phyloP scores from a whole-genome alignment of 2,888 invertebrate species.

The Hypsopygia costalis region DNA sequence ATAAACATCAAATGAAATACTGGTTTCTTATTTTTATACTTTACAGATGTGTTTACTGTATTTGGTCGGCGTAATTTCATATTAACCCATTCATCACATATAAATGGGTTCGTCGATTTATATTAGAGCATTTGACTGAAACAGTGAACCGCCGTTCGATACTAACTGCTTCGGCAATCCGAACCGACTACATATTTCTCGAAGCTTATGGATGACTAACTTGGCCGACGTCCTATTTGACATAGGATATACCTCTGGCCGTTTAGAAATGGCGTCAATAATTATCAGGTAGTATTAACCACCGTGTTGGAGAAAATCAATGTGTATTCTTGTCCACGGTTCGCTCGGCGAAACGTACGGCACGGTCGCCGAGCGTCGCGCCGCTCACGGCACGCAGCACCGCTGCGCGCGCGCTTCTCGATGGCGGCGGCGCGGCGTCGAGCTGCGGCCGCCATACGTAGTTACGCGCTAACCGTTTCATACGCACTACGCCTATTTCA shows the following conservation, averaged over 20 bases:
- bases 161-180: slow-evolving; percentile 16
- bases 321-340: slow-evolving; percentile 22
- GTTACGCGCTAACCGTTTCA: slow-evolving; percentile 19
- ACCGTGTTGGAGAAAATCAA: slow-evolving; percentile 21
- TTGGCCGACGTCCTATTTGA: slow-evolving; percentile 10
- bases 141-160: slow-evolving; percentile 18
- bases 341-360: slow-evolving; percentile 17
- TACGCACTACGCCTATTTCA: slow-evolving; percentile 22
- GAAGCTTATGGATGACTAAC: slow-evolving; percentile 13
- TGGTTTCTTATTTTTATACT: no score
- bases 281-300: slow-evolving; percentile 17
- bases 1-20: no score
- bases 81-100: no score
- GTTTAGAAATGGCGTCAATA: slow-evolving; percentile 18
- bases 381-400: slow-evolving; percentile 14
- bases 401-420: slow-evolving; percentile 11
- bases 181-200: slow-evolving; percentile 13
- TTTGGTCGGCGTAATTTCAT: no score
- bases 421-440: slow-evolving; percentile 16
- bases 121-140: no score
- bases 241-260: slow-evolving; percentile 21
- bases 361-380: slow-evolving; percentile 10
- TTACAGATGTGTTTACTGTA: no score
- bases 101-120: no score
- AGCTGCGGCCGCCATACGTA: slow-evolving; percentile 23